Evolutionary conservation across 2,888 invertebrate genomes (phyloP), one percentile per base, ranked within the genome.

Genomic region (Yponomeuta cagnagella): DNA sequence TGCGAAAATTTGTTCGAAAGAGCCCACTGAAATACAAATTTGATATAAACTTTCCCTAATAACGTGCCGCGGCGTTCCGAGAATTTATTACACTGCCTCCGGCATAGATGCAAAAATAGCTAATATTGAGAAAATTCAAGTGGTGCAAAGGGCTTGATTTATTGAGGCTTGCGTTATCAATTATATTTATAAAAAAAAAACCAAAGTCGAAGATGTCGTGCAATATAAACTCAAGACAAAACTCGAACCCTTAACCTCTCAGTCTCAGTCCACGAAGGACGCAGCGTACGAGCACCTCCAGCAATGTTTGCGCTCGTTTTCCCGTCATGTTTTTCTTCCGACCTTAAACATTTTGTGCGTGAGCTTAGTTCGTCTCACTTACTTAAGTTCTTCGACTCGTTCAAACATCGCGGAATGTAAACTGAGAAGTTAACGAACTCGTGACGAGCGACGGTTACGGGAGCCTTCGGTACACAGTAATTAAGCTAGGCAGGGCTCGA

Each of bases 391-490:
- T 33, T 65, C 31, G 79, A 80, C 82, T 85, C 82, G 79, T 78
- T 78, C 79, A 83, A 84, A 87, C 85, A 85, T 78, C 12, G 80
- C 78, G 78, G 52, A 82, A 82, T 80, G 80, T 80, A 85, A 84
- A 85, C 83, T 83, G 74, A 75, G 78, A 80, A 85, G 82, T 82
- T 81, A 78, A 82, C 79, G 76, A 83, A 84, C 79, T 83, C 77
- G 84, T 79, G 76, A 58, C 15, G 15, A 15, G 52, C 15, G 52
- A 58, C 52, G 52, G 52, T 58, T 58, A 58, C 52, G 52, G 15
- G 52, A 10, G 52, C 52, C 15, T 58, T 58, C 52, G 12, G 52
- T 58, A 58, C 52, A 58, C 52, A 58, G 52, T 58, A 58, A 58
- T 58, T 15, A 58, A 58, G 52, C 52, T 58, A 58, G 52, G 15